Base-by-base conservation (phyloP, 2,113 vertebrate species). In the Passerina amoena region DNA sequence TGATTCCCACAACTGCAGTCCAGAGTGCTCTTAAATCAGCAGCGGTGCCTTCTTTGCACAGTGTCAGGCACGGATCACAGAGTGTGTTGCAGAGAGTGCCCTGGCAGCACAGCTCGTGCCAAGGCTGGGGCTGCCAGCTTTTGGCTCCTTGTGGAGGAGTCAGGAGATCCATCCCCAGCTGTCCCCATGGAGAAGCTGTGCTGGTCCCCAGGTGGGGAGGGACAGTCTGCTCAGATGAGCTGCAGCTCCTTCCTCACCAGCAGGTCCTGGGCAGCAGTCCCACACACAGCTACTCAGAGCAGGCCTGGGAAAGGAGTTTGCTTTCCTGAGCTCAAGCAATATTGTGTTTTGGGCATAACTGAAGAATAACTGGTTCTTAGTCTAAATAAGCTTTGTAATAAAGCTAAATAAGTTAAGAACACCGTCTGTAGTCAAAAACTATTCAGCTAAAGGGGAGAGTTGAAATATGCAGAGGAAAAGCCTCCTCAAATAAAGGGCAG, bases 41-140 rank as follows among this genome's bases (percentile, higher is more conserved):
- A 59, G 23, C 27, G 22, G 10, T 71, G 48, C n/a, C 24, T 78
- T 79, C 80, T 88, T 37, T 88, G 53, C 48, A 18, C 45, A 33
- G 8, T 24, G 18, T 70, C 64, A 81, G 44, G 56, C 54, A 66
- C 66, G 33, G 35, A 81, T 57, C 35, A 14, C 11, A 12, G 54
- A 50, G 14, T 10, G 10, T 18, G 28, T 56, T 45, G 48, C 51
- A 82, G 60, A 47, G 37, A 45, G 47, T 38, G 50, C 9, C 45
- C n/a, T 0, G 0, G n/a, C 56, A 64, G 27, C 38, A 37, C 8
- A 8, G 44, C 69, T 87, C 1, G 0, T 40, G 54, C 50, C 9
- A 6, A 44, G 35, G 31, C 48, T 37, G 22, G 22, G 10, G 37
- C 64, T 84, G 64, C 23, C 9, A 7, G 27, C 2, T 0, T 59